Conservation (phyloP, 2,888 invertebrate genomes). For the Pachydiplax longipennis region DNA sequence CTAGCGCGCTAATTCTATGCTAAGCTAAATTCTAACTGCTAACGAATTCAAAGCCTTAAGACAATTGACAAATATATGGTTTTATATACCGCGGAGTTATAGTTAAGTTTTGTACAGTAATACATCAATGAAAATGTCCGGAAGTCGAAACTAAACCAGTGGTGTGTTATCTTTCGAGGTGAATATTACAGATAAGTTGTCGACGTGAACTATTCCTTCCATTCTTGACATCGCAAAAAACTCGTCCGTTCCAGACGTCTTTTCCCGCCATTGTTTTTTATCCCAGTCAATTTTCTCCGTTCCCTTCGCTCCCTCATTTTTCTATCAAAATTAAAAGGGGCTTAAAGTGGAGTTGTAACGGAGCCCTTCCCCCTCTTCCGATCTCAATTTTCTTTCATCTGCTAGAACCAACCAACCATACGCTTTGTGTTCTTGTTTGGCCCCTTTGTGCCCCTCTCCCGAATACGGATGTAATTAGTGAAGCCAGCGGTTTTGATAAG, state of each 20-base stretch:
- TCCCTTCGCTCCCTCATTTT: not conserved
- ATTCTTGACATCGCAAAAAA: too few species aligned
- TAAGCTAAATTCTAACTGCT: too few species aligned
- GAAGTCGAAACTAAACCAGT: too few species aligned
- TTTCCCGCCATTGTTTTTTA: not conserved
- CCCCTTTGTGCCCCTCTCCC: not conserved
- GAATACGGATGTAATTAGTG: constrained; percentile 18
- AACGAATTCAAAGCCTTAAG: too few species aligned
- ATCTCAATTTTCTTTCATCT: not conserved
- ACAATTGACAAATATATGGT: too few species aligned
- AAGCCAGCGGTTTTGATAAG: constrained; percentile 5
- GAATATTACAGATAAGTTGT: not conserved
- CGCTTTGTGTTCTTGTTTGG: not conserved
- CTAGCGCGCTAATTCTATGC: too few species aligned
- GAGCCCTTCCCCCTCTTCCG: not conserved
- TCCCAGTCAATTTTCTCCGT: not conserved
- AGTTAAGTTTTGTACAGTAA: too few species aligned
- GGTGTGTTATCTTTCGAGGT: not conserved
- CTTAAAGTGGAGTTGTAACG: not conserved
- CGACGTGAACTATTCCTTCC: not conserved
- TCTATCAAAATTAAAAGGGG: not conserved
- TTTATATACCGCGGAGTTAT: too few species aligned
- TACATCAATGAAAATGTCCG: too few species aligned
- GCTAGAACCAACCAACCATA: not conserved
- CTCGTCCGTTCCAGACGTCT: not conserved